phyloP scores from a whole-genome alignment of 2,888 invertebrate genomes.

The Xylota segnis region DNA sequence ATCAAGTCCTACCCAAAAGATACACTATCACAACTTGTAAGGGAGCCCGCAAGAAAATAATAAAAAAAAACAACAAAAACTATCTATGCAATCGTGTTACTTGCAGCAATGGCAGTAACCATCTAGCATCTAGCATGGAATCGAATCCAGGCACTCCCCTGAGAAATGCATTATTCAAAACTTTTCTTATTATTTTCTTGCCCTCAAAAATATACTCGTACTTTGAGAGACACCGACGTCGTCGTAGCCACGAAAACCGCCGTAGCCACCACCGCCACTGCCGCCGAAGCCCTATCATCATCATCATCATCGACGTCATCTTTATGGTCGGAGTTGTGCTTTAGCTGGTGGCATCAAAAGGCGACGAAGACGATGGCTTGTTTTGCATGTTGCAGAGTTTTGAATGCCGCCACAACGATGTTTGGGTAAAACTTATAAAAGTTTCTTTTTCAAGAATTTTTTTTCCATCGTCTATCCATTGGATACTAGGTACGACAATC shows the following conservation, averaged over 20 bases:
- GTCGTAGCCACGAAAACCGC: neutral
- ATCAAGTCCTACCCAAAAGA: constrained; percentile 32
- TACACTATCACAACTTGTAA: constrained; percentile 18
- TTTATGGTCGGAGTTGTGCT: constrained; percentile 28
- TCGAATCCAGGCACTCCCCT: constrained; percentile 69
- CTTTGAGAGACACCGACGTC: constrained; percentile 46
- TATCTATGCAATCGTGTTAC: constrained; percentile 57
- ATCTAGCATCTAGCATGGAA: constrained; percentile 49
- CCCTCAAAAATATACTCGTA: constrained; percentile 40
- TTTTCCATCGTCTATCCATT: neutral
- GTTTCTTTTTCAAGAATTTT: constrained; percentile 11
- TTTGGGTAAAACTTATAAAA: constrained; percentile 1
- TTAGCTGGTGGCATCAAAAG: constrained; percentile 25
- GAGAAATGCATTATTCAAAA: constrained; percentile 76
- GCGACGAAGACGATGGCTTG: constrained; percentile 32
- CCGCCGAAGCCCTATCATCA: neutral
- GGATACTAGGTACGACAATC: constrained; percentile 29
- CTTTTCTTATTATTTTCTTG: constrained; percentile 75
- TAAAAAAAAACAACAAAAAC: constrained; percentile 6
- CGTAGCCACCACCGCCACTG: neutral
- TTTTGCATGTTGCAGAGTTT: constrained; percentile 62
- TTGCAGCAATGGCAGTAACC: constrained; percentile 20
- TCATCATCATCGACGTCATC: constrained; percentile 1
- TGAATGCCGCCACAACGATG: constrained; percentile 42
- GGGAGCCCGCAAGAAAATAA: neutral